Evolutionary conservation across 2,797 vertebrate species (phyloP), one percentile per base, ranked within the genome.

Genomic region (Hephaestus fuliginosus): DNA sequence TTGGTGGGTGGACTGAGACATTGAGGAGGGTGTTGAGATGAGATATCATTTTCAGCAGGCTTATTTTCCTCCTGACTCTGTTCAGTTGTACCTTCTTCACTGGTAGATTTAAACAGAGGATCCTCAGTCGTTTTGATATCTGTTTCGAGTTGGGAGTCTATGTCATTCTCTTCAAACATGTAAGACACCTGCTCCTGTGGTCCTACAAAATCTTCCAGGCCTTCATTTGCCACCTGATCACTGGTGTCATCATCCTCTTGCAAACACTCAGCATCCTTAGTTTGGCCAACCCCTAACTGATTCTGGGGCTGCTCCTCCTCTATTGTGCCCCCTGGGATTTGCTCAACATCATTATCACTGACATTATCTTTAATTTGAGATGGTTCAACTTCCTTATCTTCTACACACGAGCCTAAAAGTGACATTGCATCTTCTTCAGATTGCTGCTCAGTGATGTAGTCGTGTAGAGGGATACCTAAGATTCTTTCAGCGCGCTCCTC

Each of bases 401-500:
- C 52, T 33, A 28, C 48, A 70, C 18, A 22, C 0, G 1, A 30
- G 20, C 90, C 77, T 20, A 28, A 7, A 39, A 30, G 1, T 15
- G 75, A 14, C 5, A 0, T 20, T 3, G 46, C 56, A 4, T 84
- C 74, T 46, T 72, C 33, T 49, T 73, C 30, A 39, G 62, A 66
- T 53, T 82, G 46, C 30, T 69, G 74, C 70, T 86, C 57, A 28
- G 48, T 46, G 48, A 70, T n/a, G 15, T 65, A 48, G 51, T 90
- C 85, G 2, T 75, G 51, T 9, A 93, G 77, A 70, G 85, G 44
- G 70, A 92, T 90, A 70, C 90, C 94, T n/a, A 93, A 70, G 73
- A 93, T 94, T 51, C 89, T 88, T 65, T 92, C 85, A 49, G 92
- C 86, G 0, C 88, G 87, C 51, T 87, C 82, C 61, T 90, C 83